Conservation (phyloP, 1,140 invertebrate genomes). For the Patella vulgata region DNA sequence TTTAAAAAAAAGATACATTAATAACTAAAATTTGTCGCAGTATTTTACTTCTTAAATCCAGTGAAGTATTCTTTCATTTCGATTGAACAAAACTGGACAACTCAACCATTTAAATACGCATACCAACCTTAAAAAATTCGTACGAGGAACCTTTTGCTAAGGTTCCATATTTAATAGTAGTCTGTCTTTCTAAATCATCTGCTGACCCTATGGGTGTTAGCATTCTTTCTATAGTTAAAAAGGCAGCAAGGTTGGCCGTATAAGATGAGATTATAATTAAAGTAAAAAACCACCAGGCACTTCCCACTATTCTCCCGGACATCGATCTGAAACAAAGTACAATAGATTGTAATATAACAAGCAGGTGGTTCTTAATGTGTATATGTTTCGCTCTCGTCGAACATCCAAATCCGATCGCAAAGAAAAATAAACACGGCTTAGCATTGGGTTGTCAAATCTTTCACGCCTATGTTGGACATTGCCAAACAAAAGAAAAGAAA, state of each 20-base stretch:
- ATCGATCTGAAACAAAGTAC: slow-evolving; percentile 49
- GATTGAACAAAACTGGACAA: too few relatives aligned
- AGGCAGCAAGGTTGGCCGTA: slow-evolving; percentile 73
- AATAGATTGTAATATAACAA: slow-evolving; percentile 16
- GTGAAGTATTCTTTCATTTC: too few relatives aligned
- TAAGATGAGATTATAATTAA: slow-evolving; percentile 66
- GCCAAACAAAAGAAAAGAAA: too few relatives aligned
- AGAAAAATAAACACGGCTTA: slow-evolving; percentile 4
- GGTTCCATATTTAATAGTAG: slow-evolving; percentile 94
- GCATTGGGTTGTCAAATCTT: slow-evolving; percentile 1
- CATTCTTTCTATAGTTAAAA: slow-evolving; percentile 57
- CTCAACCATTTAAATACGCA: too few relatives aligned
- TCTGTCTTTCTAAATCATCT: slow-evolving; percentile 79
- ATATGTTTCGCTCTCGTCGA: background rate
- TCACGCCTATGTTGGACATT: too few relatives aligned
- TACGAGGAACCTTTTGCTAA: slow-evolving; percentile 90
- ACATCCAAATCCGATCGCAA: too few relatives aligned
- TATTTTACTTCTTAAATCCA: too few relatives aligned
- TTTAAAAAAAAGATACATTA: too few relatives aligned
- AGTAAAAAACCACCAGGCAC: slow-evolving; percentile 73
- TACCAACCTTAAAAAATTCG: slow-evolving; percentile 89
- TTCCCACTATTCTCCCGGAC: slow-evolving; percentile 81
- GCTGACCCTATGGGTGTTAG: slow-evolving; percentile 50
- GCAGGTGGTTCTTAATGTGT: background rate
- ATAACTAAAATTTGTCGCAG: too few relatives aligned